Evolutionary conservation across 2,888 invertebrate species (phyloP), one percentile per base, ranked within the genome.

Genomic region (Phragmatobia fuliginosa): DNA sequence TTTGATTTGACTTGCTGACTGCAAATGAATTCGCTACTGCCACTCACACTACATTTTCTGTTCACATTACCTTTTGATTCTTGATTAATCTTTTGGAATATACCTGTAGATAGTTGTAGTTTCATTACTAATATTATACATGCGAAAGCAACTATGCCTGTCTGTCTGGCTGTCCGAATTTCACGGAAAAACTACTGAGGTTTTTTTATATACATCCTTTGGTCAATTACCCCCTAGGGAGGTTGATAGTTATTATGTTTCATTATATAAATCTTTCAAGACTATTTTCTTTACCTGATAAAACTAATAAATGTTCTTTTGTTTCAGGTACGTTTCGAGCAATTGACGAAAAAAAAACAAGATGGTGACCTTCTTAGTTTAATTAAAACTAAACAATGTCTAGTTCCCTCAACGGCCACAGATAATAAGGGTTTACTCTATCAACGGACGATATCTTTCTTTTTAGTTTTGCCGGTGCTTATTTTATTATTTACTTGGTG

Each of bases 21-120:
- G 85, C 82, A 85, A 87, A 86, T 86, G 85, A 85, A 87, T 86
- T 83, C 78, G 74, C 66, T 67, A 75, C 76, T 77, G 67, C 73
- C 71, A 61, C 70, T 75, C 66, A 75, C 77, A 80, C 76, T 80
- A 68, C 25, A 16, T 60, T 36, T n/a, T 49, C 21, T 52, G 32
- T 56, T 61, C 67, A 61, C 38, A 67, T 58, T n/a, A 58, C 59
- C 16, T 18, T 49, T 25, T 45, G n/a, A 62, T 59, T 38, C 59
- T 67, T 58, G 21, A 63, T 63, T 59, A 63, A 67, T 67, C 18
- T 25, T 32, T 14, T 2, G 16, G 25, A 62, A 38, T 62, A 3
- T 28, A 62, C n/a, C n/a, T n/a, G n/a, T 62, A 1, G 10, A 52
- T 1, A 52, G 1, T 14, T n/a, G n/a, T n/a, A n/a, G n/a, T n/a